Base-by-base conservation (phyloP, 2,797 vertebrate species). In the Pampus argenteus region DNA sequence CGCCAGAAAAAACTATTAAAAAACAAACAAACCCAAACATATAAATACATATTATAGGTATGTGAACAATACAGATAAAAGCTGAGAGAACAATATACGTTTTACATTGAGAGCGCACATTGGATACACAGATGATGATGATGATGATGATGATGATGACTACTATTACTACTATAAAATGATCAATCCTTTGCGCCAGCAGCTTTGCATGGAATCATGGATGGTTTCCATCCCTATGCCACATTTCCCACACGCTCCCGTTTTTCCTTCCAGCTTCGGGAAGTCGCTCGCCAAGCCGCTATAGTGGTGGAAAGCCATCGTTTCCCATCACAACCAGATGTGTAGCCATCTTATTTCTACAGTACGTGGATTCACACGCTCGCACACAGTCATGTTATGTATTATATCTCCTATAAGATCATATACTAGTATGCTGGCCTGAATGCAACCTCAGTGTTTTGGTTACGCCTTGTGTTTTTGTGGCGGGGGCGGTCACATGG, bases 281-380 rank as follows among this genome's bases (percentile, higher is more conserved):
- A 82, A 82, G 52, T 60, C 69, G 13, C 73, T 79, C 42, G 55
- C 86, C 86, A 85, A 82, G 86, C 86, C 66, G 17, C 77, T 66
- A 55, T 68, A 70, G 65, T 48, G 74, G 75, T 66, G 84, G 78
- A 87, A 90, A 91, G 75, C 87, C 84, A 81, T 82, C 71, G 18
- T 87, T 91, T 90, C 89, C 90, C 91, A 87, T 91, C 75, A 77
- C 69, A 68, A 82, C 82, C 86, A 87, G 68, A 90, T 84, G 84
- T 84, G 83, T 59, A 60, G 52, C 52, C 84, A 59, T 88, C 64
- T 85, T 85, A 79, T 89, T 91, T 88, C 85, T 79, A 88, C 66
- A 66, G 58, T 6, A 18, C 55, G 68, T 31, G 62, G 28, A 65
- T 47, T 18, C 66, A 54, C 65, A 59, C 25, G 50, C 28, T 13